Evolutionary conservation across 2,797 vertebrate genomes (phyloP).

Genomic region (Ctenopoma kingsleyae): DNA sequence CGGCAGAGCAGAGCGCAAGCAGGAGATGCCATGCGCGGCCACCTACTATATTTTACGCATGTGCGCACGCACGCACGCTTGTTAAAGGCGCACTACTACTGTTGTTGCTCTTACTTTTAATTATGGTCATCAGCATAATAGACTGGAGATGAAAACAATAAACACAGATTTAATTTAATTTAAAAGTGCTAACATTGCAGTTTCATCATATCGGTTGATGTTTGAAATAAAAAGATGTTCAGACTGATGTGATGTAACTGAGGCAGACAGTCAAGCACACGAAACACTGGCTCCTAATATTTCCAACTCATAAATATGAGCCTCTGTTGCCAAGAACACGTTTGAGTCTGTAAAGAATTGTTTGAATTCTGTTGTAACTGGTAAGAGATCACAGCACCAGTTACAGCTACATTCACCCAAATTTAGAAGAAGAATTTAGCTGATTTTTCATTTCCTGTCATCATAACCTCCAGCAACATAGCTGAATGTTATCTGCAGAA

Average conservation of each 20-base stretch:
- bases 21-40: slow-evolving; percentile 74
- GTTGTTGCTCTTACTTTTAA: slow-evolving; percentile 28
- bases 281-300: not conserved
- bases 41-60: slow-evolving; percentile 71
- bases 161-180: not conserved
- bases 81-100: slow-evolving; percentile 65
- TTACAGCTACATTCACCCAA: not conserved
- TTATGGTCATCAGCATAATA: slow-evolving; percentile 16
- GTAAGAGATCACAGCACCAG: accelerated
- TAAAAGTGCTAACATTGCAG: not conserved
- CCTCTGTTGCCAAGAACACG: too few species aligned
- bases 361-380: not conserved
- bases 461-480: not conserved
- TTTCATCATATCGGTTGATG: not conserved
- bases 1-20: slow-evolving; percentile 70
- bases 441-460: too few species aligned
- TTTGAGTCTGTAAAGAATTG: too few species aligned
- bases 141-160: not conserved
- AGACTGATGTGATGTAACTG: not conserved
- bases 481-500: not conserved
- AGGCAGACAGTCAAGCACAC: not conserved
- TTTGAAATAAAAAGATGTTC: not conserved
- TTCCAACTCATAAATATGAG: too few species aligned
- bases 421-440: not conserved
- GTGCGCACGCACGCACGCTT: slow-evolving; percentile 68